Evolutionary conservation across 2,888 invertebrate species (phyloP), one percentile per base, ranked within the genome.

Genomic region (Hydropsyche betteni): DNA sequence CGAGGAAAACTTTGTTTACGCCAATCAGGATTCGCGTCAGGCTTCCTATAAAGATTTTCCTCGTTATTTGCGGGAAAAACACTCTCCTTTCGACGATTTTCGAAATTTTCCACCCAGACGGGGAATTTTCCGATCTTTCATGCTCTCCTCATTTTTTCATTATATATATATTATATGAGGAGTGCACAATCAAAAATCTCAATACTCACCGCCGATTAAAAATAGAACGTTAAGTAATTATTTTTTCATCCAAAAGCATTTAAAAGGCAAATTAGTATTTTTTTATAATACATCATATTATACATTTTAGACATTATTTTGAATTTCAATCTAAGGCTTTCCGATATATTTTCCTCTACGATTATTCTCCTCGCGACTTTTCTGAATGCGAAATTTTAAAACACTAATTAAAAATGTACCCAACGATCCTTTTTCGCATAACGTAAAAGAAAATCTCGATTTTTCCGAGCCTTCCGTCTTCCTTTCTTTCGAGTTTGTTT

Each of bases 21-120:
- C 44, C 69, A 69, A 69, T 69, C 69, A 69, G 69, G 69, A 69
- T 69, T 69, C 69, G 38, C 44, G 69, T 69, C 69, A 69, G 69
- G 69, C 44, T 36, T 14, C 38, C 44, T 36, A 69, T 69, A 69
- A 69, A 69, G 69, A 69, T 69, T 69, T 69, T 69, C 69, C 50
- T 69, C 44, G 69, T 69, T 69, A 69, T 69, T 69, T 69, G 44
- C 50, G 69, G 64, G 33, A 50, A 51, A 69, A 69, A 68, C 14
- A 68, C 33, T 69, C 14, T 64, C n/a, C 33, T 69, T 69, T 24
- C 51, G 16, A 14, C 44, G 69, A 44, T 50, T 69, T 44, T 0
- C 14, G 51, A 24, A 58, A 24, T 44, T 64, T 69, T 69, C 69
- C 69, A 5, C 50, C 44, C 10, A 44, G 58, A 58, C 58, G 58